Evolutionary conservation across 2,113 vertebrate genomes (phyloP).

Genomic region (Oryzias javanicus): DNA sequence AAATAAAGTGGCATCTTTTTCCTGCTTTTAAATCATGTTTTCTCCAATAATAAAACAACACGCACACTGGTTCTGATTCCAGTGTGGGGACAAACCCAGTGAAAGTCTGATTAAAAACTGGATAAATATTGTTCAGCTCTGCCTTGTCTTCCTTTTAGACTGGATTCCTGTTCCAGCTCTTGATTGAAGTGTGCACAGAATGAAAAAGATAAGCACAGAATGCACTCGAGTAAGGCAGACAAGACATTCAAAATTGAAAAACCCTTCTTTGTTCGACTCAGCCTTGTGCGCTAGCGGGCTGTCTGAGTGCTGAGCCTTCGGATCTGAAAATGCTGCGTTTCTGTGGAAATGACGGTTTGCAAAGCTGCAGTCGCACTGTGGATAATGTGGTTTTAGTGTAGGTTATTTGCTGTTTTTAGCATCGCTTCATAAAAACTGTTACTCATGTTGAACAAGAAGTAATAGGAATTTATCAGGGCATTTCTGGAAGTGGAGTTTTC

Average conservation of each 20-base stretch:
- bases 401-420: too few relatives aligned
- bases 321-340: too few relatives aligned
- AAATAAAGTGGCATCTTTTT: background rate
- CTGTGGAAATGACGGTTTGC: too few relatives aligned
- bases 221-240: background rate
- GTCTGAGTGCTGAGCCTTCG: background rate
- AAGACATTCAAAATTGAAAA: background rate
- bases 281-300: background rate
- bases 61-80: too few relatives aligned
- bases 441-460: too few relatives aligned
- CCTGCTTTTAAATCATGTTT: background rate
- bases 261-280: background rate
- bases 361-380: too few relatives aligned
- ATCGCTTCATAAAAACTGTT: too few relatives aligned
- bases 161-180: conserved; percentile 18
- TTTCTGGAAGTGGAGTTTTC: background rate
- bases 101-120: background rate
- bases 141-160: conserved; percentile 7
- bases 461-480: background rate
- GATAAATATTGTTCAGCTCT: background rate
- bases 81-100: too few relatives aligned
- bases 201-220: background rate
- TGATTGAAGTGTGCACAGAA: conserved; percentile 33
- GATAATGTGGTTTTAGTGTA: too few relatives aligned
- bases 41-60: background rate